Base-by-base conservation (phyloP, 2,797 vertebrate species). In the Periparus ater region DNA sequence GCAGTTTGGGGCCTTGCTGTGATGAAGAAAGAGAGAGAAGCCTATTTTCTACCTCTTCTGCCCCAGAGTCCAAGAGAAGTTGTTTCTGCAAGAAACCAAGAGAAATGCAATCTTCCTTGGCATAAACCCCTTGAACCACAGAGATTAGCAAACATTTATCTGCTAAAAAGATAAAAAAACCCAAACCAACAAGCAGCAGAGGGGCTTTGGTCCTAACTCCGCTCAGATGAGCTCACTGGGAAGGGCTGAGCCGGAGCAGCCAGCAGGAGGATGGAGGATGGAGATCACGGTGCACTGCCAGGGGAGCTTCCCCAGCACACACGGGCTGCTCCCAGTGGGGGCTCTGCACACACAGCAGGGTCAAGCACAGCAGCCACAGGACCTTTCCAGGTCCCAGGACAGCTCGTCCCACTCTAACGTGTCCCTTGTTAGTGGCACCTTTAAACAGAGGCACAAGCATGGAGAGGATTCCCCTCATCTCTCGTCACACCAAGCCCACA, bases 171-270 rank as follows among this genome's bases (percentile, higher is more conserved):
- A 7, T 26, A 48, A 19, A 4, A 30, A 48, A 23, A 29, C 11
- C 21, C 10, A 45, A n/a, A 21, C 11, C 15, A 34, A 45, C 32
- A 42, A 77, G 16, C 14, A 57, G 34, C 50, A 84, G 12, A 45
- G 17, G 29, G 61, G 34, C 15, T 67, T 34, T 6, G 36, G 9
- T n/a, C 26, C 2, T 32, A 32, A 58, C 26, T 78, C 36, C 0
- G 0, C 17, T 23, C 62, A 44, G 34, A 32, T 12, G 32, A 34
- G 25, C 0, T 0, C 10, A 10, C 61, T 30, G 16, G 5, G 30
- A 38, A 30, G 34, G 57, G 79, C 71, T 63, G 82, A 45, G 47
- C 17, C 0, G 0, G 27, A 68, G 34, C 18, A 83, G 44, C 1
- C 4, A 38, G 36, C 2, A 2, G 51, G 34, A 34, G 32, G 47